Evolutionary conservation across 37 sponge, comb jelly and placozoan species (phyloP), one percentile per base, ranked within the genome.

Genomic region (Cladorhizidae sp.): DNA sequence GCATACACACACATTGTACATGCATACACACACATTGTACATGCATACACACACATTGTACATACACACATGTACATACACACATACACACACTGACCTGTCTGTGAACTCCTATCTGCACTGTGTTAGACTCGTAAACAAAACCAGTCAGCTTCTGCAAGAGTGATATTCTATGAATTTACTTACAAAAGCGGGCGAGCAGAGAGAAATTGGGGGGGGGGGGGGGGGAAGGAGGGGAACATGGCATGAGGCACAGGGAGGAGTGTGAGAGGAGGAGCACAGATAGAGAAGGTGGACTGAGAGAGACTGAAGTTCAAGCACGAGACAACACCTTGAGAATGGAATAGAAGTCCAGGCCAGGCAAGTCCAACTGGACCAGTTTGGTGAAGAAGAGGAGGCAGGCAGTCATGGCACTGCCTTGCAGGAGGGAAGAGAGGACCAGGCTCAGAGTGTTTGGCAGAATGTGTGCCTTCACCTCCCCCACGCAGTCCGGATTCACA

Each of bases 341-440:
- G 32, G 71, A 69, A 23, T 64, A 45, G 45, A 80, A 94, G 25
- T 58, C 57, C 6, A 94, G 69, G 3, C 82, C 88, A 14, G 89
- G 57, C 9, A 87, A 62, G 2, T 76, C 58, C 37, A 87, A 81
- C 9, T 28, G 43, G 45, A 95, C 93, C 26, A 92, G 85, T 22
- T 83, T 79, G 42, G 72, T 75, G 67, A 94, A 90, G 88, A 94
- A 94, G 39, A 79, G 57, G 28, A 90, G 79, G 32, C 85, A 87
- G 59, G 95, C 84, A 12, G 73, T 61, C 70, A 90, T 72, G 40
- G 91, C 88, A 73, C 71, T 85, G 23, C 95, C 95, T 90, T 94
- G 91, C 3, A 94, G 85, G 18, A 94, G 69, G 18, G 95, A 90
- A 17, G 95, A 94, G 51, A 81, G 74, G 1, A 94, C 74, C 3